A percentile compares a stretch with the other conserved stretches of the same genome.
These are phyloP conservation scores for Trogon surrucura DNA, from an alignment of 2,113 vertebrate genomes.

Conservation along the genomic window DNA sequence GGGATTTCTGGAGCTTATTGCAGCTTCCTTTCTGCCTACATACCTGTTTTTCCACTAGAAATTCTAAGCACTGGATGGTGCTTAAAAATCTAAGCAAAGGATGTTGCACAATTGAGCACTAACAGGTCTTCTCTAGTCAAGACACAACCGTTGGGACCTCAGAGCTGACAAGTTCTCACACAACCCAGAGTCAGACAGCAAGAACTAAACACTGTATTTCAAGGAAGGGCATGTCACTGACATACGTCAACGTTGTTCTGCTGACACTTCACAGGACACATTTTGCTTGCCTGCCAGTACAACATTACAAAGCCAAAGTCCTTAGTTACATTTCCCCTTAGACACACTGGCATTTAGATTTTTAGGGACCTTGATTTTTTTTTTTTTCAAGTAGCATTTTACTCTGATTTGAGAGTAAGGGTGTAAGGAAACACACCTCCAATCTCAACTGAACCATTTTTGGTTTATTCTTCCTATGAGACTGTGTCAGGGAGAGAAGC, in stretches of 20 bases:
- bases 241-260: background rate
- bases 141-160: background rate
- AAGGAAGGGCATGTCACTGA: background rate
- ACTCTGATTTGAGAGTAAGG: background rate
- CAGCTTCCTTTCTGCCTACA: background rate
- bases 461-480: background rate
- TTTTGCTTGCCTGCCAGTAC: background rate
- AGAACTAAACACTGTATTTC: background rate
- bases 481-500: background rate
- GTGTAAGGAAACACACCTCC: background rate
- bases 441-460: background rate
- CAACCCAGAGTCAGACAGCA: background rate
- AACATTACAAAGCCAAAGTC: background rate
- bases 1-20: background rate
- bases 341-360: background rate
- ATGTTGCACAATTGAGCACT: background rate
- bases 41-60: background rate
- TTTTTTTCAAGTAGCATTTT: background rate
- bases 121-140: background rate
- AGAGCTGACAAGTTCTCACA: background rate
- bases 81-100: background rate
- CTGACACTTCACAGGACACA: background rate
- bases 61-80: background rate
- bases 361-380: background rate
- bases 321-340: background rate